These are phyloP conservation scores for Acronicta alni DNA, from an alignment of 2,888 invertebrate species.

Conservation along the genomic window DNA sequence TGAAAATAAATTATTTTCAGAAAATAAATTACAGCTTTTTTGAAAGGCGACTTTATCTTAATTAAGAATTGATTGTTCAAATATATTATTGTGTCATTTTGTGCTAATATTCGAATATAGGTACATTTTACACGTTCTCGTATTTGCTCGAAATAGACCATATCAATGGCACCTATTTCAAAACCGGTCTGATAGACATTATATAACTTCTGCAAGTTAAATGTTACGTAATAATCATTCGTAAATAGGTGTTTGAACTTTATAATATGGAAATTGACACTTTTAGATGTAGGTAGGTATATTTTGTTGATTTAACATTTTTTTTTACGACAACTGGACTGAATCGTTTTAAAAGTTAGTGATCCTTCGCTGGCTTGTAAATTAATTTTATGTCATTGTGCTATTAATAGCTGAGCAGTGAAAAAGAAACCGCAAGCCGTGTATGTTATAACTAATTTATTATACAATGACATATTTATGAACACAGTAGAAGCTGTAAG, in stretches of 20 bases:
- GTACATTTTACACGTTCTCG: neutral
- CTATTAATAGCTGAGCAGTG: constrained; percentile 30
- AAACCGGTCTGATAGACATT: constrained; percentile 11
- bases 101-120: neutral
- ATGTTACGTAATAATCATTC: constrained; percentile 28
- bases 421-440: constrained; percentile 49
- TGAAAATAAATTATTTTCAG: too few species aligned
- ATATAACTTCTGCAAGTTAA: constrained; percentile 1
- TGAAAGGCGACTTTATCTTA: neutral
- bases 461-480: constrained; percentile 28
- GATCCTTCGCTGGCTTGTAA: constrained; percentile 18
- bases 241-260: constrained; percentile 28
- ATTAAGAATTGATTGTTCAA: neutral
- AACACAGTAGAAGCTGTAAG: constrained; percentile 3
- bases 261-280: constrained; percentile 6
- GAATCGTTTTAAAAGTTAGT: constrained; percentile 5
- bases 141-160: constrained; percentile 1
- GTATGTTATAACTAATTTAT: constrained; percentile 30
- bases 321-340: neutral
- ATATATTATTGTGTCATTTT: neutral
- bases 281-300: constrained; percentile 1
- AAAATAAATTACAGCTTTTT: neutral
- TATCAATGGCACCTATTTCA: neutral
- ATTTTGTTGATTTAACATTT: neutral
- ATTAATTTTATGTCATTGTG: constrained; percentile 11